Conservation (phyloP, 2,113 vertebrate genomes). For the Amphiprion ocellaris region DNA sequence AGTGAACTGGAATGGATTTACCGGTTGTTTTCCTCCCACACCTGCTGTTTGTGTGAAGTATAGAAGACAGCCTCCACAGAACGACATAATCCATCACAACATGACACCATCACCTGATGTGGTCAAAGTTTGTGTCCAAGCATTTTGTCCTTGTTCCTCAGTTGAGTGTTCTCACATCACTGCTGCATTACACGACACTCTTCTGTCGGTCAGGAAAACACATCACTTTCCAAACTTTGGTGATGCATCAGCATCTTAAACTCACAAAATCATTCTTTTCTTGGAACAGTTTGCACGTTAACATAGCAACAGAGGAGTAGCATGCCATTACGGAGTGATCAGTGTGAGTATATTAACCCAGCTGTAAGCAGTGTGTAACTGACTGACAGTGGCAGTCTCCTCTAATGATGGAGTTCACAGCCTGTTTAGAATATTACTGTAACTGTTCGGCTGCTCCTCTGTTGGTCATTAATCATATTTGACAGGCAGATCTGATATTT, state of each 20-base stretch:
- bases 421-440: conserved; percentile 26
- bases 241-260: not conserved
- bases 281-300: not conserved
- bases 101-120: too few species aligned
- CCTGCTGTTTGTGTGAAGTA: too few species aligned
- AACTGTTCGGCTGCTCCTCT: conserved; percentile 34
- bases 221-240: not conserved
- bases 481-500: conserved; percentile 68
- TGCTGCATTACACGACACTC: too few species aligned
- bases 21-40: too few species aligned
- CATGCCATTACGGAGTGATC: not conserved
- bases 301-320: too few species aligned
- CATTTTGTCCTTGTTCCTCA: too few species aligned
- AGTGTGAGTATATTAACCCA: not conserved
- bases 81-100: too few species aligned
- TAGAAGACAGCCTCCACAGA: too few species aligned
- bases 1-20: not conserved
- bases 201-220: not conserved
- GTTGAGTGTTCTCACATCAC: too few species aligned
- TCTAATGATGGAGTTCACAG: conserved; percentile 25
- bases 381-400: conserved; percentile 1
- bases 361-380: not conserved
- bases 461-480: conserved; percentile 58
- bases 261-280: too few species aligned
- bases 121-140: too few species aligned